Evolutionary conservation across 2,888 invertebrate species (phyloP), one percentile per base, ranked within the genome.

Genomic region (Sesamia inferens): DNA sequence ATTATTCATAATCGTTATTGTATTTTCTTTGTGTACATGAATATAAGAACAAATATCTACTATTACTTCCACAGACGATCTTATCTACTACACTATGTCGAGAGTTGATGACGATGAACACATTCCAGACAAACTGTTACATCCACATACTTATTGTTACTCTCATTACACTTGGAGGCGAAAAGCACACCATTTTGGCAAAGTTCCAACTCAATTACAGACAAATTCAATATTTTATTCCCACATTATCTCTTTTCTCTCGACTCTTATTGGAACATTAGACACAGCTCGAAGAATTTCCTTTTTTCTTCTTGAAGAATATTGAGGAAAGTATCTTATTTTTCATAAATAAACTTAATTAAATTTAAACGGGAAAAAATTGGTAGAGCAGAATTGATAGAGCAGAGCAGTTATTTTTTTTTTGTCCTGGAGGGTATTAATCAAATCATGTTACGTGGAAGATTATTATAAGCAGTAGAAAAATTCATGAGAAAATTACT

Each of bases 171-270:
- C 54, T 78, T 51, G 47, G 48, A 42, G 54, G 19, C 47, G 42
- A 76, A 71, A 54, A 76, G 65, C 62, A 69, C 47, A 44, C 22
- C 39, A 61, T 59, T 69, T 68, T 83, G 84, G 83, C 85, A 66
- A 16, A n/a, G 10, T 22, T 65, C 83, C 85, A 85, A 76, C 48
- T 61, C 58, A 71, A 76, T 76, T 76, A 78, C 48, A 73, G 70
- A 39, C 68, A 63, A 79, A 73, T 71, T 78, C 71, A 66, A 81
- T 71, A 70, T 74, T 71, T 76, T 62, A 62, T 51, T 71, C 19
- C 44, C 63, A 58, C 31, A 68, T 80, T 66, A 71, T 76, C 64
- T 78, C 51, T 65, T 61, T 63, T 64, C 54, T 73, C n/a, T n/a
- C 31, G 39, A n/a, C 13, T 67, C 22, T 63, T 71, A 67, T 71